These are phyloP conservation scores for Pangasius djambal DNA, from an alignment of 2,797 vertebrate genomes.

Conservation along the genomic window DNA sequence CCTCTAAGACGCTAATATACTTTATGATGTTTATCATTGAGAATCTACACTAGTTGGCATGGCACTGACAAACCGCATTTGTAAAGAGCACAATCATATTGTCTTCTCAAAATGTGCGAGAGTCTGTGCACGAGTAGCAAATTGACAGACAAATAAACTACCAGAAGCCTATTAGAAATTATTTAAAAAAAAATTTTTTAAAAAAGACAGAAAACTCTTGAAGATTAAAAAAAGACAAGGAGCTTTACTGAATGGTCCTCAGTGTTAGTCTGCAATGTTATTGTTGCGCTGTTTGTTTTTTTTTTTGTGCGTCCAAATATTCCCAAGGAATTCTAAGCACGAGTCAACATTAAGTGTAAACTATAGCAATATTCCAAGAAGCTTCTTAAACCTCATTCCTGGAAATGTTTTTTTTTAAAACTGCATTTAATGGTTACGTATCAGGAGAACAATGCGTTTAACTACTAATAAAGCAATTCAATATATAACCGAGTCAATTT, in stretches of 20 bases:
- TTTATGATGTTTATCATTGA: background rate
- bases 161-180: background rate
- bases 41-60: background rate
- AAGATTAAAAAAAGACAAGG: background rate
- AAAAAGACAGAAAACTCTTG: background rate
- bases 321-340: background rate
- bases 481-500: background rate
- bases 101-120: background rate
- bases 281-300: background rate
- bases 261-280: background rate
- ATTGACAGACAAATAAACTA: background rate
- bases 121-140: background rate
- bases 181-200: background rate
- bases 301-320: background rate
- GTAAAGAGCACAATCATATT: background rate
- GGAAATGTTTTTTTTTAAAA: background rate
- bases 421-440: background rate
- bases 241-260: background rate
- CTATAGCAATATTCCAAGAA: background rate
- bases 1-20: background rate
- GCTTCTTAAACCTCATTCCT: background rate
- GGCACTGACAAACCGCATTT: background rate
- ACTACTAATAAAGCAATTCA: background rate
- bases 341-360: slow-evolving; percentile 1
- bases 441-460: background rate